Base-by-base conservation (phyloP, 1,140 invertebrate species). In the Macrosteles quadrilineatus region DNA sequence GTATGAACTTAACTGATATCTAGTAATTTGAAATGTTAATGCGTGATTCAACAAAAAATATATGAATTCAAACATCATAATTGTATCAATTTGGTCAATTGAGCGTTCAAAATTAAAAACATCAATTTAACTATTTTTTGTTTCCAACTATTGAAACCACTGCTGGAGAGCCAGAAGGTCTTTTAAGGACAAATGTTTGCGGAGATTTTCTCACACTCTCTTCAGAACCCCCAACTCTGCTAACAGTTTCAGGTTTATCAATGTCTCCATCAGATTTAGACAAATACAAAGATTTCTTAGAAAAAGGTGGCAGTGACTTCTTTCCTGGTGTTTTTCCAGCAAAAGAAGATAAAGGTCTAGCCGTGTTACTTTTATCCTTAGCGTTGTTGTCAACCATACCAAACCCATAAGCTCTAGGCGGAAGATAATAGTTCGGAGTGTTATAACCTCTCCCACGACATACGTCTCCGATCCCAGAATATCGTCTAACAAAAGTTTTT, bases 171-270 rank as follows among this genome's bases (percentile, higher is more conserved):
- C 6, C 55, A 29, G 25, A 30, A 14, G 55, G 55, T 59, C 55
- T 59, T 19, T 21, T 6, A 17, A 50, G 3, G n/a, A 50, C n/a
- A 36, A 36, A 36, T 36, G 32, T 14, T 36, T 36, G 32, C 14
- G 23, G 81, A 71, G 21, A 81, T 80, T 80, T 82, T 30, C 30
- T 67, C 19, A 43, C n/a, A 25, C 4, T 67, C 30, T 67, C 45
- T 25, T 67, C 32, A 29, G 55, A 59, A 14, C 55, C 55, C 2
- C 55, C 55, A 21, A 59, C 11, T 29, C 27, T 59, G 2, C 12
- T 6, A 27, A 59, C 55, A 59, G 14, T 27, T 59, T 59, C 55
- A 59, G 27, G 12, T 14, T 30, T 59, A 9, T 59, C 55, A 27
- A 59, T 59, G 25, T 59, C 27, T 27, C 55, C 55, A 29, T 59